A percentile compares a stretch with the other conserved stretches of the same genome.
phyloP scores from a whole-genome alignment of 1,140 invertebrate genomes.

The Steinernema feltiae region DNA sequence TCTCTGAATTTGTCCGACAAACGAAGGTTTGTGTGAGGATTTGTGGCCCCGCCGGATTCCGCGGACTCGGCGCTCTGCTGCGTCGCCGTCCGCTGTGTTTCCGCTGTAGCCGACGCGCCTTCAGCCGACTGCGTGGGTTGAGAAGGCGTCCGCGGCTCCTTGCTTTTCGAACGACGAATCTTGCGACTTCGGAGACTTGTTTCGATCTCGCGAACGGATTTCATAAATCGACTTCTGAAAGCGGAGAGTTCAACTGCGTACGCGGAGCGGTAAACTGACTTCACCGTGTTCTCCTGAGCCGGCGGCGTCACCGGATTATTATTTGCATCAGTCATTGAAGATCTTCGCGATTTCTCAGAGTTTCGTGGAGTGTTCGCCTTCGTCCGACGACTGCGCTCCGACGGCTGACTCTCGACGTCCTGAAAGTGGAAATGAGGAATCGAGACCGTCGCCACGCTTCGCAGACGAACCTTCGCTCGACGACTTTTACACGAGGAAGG shows the following conservation, averaged over 20 bases:
- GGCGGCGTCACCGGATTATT: neutral
- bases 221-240: neutral
- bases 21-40: no score
- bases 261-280: neutral
- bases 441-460: no score
- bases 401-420: no score
- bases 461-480: no score
- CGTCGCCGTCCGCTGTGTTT: neutral
- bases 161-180: neutral
- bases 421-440: neutral
- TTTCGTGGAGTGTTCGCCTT: neutral
- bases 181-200: neutral
- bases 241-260: neutral
- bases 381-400: neutral
- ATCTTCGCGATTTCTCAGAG: neutral
- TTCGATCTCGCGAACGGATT: neutral
- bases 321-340: conserved; percentile 6
- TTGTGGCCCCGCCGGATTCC: no score
- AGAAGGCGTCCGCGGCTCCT: neutral
- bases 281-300: neutral
- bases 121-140: neutral
- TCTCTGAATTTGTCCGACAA: neutral
- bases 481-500: no score
- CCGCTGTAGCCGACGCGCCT: no score
- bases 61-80: neutral